These are phyloP conservation scores for Sminthurinus signatus DNA, from an alignment of 1,140 invertebrate species.

Conservation along the genomic window DNA sequence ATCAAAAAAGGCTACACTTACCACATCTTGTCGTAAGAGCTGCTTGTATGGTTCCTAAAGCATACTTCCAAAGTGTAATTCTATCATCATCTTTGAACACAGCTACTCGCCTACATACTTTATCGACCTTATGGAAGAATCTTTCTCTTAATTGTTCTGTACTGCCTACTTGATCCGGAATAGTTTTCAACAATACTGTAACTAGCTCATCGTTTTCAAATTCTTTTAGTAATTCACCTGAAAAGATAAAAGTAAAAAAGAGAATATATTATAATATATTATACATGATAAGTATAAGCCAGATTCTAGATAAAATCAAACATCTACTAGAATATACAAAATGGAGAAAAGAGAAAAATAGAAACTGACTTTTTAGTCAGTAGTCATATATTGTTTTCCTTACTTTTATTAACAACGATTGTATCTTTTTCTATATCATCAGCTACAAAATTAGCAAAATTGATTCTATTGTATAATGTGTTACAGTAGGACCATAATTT, in stretches of 20 bases:
- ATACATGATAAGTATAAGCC: too few species aligned
- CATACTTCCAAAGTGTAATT: constrained; percentile 25
- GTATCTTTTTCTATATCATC: neutral
- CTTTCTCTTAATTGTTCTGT: constrained; percentile 17
- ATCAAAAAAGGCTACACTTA: neutral
- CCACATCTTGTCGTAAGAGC: constrained; percentile 20
- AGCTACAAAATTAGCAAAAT: constrained; percentile 15
- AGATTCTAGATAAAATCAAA: too few species aligned
- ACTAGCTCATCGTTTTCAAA: constrained; percentile 28
- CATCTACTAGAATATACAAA: too few species aligned
- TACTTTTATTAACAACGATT: constrained; percentile 14
- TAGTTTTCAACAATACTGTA: constrained; percentile 20
- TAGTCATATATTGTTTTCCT: too few species aligned
- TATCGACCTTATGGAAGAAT: constrained; percentile 32
- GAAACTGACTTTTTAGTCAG: too few species aligned
- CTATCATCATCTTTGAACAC: constrained; percentile 22
- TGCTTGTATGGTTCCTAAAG: constrained; percentile 16
- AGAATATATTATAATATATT: too few species aligned
- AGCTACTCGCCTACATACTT: constrained; percentile 23
- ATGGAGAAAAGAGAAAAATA: too few species aligned
- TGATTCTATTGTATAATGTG: constrained; percentile 26
- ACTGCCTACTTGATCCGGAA: constrained; percentile 27
- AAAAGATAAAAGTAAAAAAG: constrained; percentile 5
- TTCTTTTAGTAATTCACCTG: constrained; percentile 19
- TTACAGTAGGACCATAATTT: constrained; percentile 35